Conservation (phyloP, 2,113 vertebrate genomes). For the Capricornis sumatraensis region DNA sequence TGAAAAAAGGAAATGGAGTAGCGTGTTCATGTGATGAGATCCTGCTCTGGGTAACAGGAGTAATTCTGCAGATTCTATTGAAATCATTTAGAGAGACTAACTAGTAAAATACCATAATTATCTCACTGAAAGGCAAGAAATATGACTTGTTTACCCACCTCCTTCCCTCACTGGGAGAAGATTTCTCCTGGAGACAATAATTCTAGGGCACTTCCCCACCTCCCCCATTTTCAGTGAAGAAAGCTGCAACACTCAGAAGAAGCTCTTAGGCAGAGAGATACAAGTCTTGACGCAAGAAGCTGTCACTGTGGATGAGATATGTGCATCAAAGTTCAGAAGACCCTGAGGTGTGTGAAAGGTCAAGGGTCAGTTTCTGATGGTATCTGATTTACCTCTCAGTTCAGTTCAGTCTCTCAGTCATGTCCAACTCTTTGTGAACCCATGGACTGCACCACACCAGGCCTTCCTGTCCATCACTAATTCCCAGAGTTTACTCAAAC, state of each 20-base stretch:
- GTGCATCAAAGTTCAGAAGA: background rate
- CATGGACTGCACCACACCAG: background rate
- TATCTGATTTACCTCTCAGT: background rate
- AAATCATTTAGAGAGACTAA: background rate
- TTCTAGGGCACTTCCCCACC: background rate
- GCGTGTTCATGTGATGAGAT: background rate
- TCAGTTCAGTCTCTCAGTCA: background rate
- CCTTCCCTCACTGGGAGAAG: background rate
- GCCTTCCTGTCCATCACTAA: background rate
- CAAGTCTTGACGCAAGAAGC: background rate
- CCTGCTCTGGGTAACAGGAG: background rate
- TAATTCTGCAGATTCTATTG: background rate
- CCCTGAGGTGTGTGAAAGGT: fast-evolving
- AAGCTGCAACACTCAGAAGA: background rate
- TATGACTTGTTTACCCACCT: background rate
- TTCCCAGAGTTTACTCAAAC: background rate
- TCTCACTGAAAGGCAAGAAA: background rate
- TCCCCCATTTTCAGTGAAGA: background rate
- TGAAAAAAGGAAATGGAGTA: background rate
- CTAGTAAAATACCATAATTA: background rate
- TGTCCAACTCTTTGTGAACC: background rate
- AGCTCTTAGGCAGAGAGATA: background rate
- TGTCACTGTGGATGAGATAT: background rate
- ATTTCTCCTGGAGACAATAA: background rate
- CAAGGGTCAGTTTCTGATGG: background rate